Evolutionary conservation across 1,140 invertebrate genomes (phyloP).

Genomic region (Drusus annulatus): DNA sequence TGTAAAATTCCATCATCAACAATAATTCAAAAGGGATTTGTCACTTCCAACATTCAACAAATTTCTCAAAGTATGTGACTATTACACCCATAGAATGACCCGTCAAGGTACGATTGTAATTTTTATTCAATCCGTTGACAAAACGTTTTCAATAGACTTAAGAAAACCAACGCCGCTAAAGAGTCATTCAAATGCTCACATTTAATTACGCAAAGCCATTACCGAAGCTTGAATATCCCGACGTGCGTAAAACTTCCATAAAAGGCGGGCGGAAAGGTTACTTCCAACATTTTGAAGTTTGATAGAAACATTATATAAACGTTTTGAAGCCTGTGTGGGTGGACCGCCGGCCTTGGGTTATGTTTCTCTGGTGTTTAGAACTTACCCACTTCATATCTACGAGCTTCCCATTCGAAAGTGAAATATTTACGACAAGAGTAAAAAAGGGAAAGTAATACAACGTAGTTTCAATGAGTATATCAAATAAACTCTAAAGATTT

Average conservation of each 20-base stretch:
- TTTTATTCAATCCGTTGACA: constrained; percentile 1
- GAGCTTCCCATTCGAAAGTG: no score
- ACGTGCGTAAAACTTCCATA: background rate
- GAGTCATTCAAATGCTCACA: background rate
- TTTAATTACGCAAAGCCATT: constrained; percentile 10
- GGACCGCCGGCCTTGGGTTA: constrained; percentile 18
- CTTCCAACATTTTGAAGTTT: constrained; percentile 1
- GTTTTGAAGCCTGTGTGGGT: background rate
- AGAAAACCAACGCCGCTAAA: background rate
- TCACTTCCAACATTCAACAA: no score
- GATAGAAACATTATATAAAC: constrained; percentile 4
- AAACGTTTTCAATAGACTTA: constrained; percentile 6
- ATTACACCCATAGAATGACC: no score
- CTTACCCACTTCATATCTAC: no score
- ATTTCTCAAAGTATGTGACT: no score
- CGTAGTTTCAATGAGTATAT: no score
- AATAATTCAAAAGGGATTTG: no score
- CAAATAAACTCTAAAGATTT: no score
- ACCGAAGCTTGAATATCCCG: background rate
- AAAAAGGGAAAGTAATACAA: no score
- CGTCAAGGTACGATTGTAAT: background rate
- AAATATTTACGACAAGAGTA: no score
- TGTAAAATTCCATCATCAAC: no score
- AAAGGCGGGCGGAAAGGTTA: constrained; percentile 24
- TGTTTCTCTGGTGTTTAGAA: background rate